A percentile compares a stretch with the other conserved stretches of the same genome.
Conservation (phyloP, 1,140 invertebrate genomes). For the Drosophila teissieri region DNA sequence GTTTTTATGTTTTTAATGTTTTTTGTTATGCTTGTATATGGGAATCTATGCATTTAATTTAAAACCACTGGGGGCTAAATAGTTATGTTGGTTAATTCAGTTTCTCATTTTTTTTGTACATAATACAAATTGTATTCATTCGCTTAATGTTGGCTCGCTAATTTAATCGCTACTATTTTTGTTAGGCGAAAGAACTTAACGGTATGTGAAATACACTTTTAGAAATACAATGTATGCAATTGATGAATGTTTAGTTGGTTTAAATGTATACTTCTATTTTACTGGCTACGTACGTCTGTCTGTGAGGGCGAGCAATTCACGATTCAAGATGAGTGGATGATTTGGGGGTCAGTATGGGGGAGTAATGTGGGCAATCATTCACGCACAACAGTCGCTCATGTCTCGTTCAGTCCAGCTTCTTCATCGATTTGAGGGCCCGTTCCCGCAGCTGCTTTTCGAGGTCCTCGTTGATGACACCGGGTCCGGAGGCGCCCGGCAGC, state of each 20-base stretch:
- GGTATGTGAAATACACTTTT: slow-evolving; percentile 73
- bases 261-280: slow-evolving; percentile 58
- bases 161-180: slow-evolving; percentile 37
- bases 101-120: slow-evolving; percentile 66
- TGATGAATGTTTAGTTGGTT: slow-evolving; percentile 69
- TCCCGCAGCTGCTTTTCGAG: slow-evolving; percentile 94
- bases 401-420: slow-evolving; percentile 84
- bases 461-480: slow-evolving; percentile 89
- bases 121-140: slow-evolving; percentile 74
- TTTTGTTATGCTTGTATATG: slow-evolving; percentile 31
- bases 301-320: slow-evolving; percentile 16
- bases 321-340: slow-evolving; percentile 9
- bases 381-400: slow-evolving; percentile 30
- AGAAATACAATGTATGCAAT: slow-evolving; percentile 64
- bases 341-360: slow-evolving; percentile 9
- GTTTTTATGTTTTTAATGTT: slow-evolving; percentile 25
- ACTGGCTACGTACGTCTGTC: slow-evolving; percentile 71
- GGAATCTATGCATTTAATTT: slow-evolving; percentile 40
- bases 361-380: slow-evolving; percentile 19
- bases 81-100: slow-evolving; percentile 30
- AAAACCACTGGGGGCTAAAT: slow-evolving; percentile 52
- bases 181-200: slow-evolving; percentile 68
- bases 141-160: slow-evolving; percentile 37
- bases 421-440: slow-evolving; percentile 90
- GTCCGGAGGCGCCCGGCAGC: slow-evolving; percentile 86